A percentile compares a stretch with the other conserved stretches of the same genome.
phyloP scores from a whole-genome alignment of 2,797 vertebrate genomes.

The Myripristis murdjan region DNA sequence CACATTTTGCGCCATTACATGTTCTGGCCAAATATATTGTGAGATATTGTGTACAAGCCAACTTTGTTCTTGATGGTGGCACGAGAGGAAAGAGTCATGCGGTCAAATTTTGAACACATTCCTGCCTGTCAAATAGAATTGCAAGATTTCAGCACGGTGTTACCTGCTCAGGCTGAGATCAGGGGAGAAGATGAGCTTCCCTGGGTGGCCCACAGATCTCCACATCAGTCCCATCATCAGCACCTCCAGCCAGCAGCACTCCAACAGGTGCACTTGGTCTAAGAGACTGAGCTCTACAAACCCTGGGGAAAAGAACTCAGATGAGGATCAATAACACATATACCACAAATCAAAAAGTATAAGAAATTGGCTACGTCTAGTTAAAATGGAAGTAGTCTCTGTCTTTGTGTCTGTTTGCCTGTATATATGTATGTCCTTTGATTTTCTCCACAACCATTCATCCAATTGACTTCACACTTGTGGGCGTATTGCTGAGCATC shows the following conservation, averaged over 20 bases:
- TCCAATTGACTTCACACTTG: too few relatives aligned
- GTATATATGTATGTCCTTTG: too few relatives aligned
- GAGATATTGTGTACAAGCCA: too few relatives aligned
- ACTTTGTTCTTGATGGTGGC: too few relatives aligned
- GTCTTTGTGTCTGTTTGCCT: too few relatives aligned
- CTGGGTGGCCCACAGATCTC: conserved; percentile 96
- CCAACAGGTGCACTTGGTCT: conserved; percentile 96
- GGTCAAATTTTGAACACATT: not conserved
- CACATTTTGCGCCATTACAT: too few relatives aligned
- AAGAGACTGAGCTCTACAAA: conserved; percentile 93
- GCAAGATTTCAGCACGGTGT: not conserved
- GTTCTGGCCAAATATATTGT: too few relatives aligned
- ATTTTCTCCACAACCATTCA: too few relatives aligned
- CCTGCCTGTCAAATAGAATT: not conserved
- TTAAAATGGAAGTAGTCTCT: too few relatives aligned
- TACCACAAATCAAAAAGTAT: not conserved
- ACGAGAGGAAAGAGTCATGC: too few relatives aligned
- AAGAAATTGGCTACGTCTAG: too few relatives aligned
- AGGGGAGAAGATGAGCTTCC: conserved; percentile 96
- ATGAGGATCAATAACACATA: not conserved
- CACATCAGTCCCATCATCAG: conserved; percentile 98
- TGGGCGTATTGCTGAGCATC: too few relatives aligned
- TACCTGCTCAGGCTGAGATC: conserved; percentile 95
- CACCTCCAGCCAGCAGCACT: conserved; percentile 99
- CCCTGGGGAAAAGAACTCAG: conserved; percentile 80